Base-by-base conservation (phyloP, 2,113 vertebrate genomes). In the Ceyx margarethae region DNA sequence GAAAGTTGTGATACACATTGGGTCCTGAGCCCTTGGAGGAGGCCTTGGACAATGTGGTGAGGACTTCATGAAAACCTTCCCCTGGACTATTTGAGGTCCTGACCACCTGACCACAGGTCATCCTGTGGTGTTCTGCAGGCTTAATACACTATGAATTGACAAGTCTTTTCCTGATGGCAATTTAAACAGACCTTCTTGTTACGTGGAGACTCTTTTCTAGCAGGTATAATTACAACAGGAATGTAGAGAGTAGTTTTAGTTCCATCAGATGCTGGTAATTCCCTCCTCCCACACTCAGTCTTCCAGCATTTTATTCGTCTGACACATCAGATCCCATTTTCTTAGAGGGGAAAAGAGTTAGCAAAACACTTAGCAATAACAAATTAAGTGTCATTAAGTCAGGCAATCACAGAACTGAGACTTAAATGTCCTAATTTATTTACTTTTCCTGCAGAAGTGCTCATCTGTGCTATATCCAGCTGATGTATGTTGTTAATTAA, bases 201-300 rank as follows among this genome's bases (percentile, higher is more conserved):
- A 56, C 4, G 2, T 64, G 80, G 64, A 89, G 64, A 37, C 84
- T 91, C 50, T 73, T 81, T 35, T 51, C 20, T 64, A 89, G 58
- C 45, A 89, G 74, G 42, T 85, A 65, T 95, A 94, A 96, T 94
- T 93, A 94, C 18, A 42, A 15, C 18, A 89, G 91, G 87, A 91
- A 95, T 84, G 78, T 61, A 65, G 89, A 72, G 75, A 92, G 67
- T 72, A 71, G 81, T 53, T 91, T 89, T 79, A 21, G 4, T 92
- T 94, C 56, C 56, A 82, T 76, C 50, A 94, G 79, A 79, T 58
- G 58, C 21, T 58, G 74, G 58, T 43, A 62, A 79, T 96, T 85
- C 67, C 64, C 67, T 62, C 58, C 81, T 87, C 75, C 79, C 22
- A 54, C 54, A 54, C 9, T 80, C 22, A 58, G 79, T 43, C 78